Percentiles rank a stretch among this genome's conserved stretches.
phyloP scores from a whole-genome alignment of 2,888 invertebrate genomes.

The Frankliniella fusca region DNA sequence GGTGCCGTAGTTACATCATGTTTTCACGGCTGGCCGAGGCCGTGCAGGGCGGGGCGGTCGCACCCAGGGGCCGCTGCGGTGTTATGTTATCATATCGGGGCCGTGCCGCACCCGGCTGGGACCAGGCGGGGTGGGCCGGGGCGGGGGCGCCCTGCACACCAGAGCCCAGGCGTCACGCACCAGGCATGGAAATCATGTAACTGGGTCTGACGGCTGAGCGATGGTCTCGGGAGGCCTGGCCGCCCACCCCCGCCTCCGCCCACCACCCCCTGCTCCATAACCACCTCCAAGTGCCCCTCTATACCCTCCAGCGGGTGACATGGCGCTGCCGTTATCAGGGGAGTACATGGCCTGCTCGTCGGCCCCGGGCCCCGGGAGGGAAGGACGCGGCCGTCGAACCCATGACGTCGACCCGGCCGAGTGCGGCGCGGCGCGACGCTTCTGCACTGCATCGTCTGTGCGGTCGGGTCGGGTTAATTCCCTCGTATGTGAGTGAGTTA shows the following conservation, averaged over 20 bases:
- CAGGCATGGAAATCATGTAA: constrained; percentile 19
- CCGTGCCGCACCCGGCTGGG: not conserved
- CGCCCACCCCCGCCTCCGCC: not conserved
- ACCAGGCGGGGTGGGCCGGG: not conserved
- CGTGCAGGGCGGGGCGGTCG: no score
- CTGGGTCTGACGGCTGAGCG: constrained; percentile 7
- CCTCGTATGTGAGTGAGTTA: not conserved
- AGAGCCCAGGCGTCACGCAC: not conserved
- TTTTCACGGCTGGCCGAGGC: no score
- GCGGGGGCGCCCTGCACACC: not conserved
- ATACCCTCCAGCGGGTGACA: no score
- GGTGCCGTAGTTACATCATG: no score
- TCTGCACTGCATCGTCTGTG: not conserved
- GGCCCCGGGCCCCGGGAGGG: not conserved
- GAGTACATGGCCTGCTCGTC: not conserved
- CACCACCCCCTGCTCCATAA: not conserved
- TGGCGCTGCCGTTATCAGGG: no score
- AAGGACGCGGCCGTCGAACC: not conserved
- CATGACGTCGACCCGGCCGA: no score
- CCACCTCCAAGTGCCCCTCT: no score
- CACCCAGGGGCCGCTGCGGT: not conserved
- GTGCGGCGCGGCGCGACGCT: no score
- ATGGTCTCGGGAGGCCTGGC: not conserved
- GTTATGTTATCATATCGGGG: not conserved
- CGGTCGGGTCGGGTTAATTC: not conserved